A percentile compares a stretch with the other conserved stretches of the same genome.
phyloP scores from a whole-genome alignment of 2,113 vertebrate genomes.

The Nothoprocta pentlandii region DNA sequence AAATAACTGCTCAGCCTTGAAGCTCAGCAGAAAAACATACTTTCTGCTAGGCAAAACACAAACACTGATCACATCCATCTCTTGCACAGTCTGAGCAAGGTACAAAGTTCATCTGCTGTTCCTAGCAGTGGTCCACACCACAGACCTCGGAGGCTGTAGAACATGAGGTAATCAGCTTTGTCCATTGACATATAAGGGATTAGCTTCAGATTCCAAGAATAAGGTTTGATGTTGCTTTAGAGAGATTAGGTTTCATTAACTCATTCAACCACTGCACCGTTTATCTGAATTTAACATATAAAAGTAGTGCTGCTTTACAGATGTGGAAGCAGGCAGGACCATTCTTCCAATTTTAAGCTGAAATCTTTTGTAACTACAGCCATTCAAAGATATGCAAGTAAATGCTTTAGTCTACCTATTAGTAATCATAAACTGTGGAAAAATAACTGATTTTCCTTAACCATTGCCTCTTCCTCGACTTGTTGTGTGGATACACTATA shows the following conservation, averaged over 20 bases:
- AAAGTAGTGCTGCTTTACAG: not conserved
- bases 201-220: not conserved
- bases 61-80: not conserved
- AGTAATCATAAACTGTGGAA: not conserved
- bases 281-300: not conserved
- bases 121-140: not conserved
- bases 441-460: not conserved
- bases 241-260: not conserved
- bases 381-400: not conserved
- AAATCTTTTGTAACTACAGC: not conserved
- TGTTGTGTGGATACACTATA: not conserved
- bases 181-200: not conserved
- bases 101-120: not conserved
- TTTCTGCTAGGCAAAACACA: not conserved
- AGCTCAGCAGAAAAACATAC: not conserved
- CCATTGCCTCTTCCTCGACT: not conserved
- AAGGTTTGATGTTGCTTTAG: not conserved
- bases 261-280: not conserved
- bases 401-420: not conserved
- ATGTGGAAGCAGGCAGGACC: not conserved
- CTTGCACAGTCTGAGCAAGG: not conserved
- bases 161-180: not conserved
- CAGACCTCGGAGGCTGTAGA: not conserved
- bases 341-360: not conserved
- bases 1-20: not conserved